These are phyloP conservation scores for Tylochromis polylepis DNA, from an alignment of 2,113 vertebrate species.

Conservation along the genomic window DNA sequence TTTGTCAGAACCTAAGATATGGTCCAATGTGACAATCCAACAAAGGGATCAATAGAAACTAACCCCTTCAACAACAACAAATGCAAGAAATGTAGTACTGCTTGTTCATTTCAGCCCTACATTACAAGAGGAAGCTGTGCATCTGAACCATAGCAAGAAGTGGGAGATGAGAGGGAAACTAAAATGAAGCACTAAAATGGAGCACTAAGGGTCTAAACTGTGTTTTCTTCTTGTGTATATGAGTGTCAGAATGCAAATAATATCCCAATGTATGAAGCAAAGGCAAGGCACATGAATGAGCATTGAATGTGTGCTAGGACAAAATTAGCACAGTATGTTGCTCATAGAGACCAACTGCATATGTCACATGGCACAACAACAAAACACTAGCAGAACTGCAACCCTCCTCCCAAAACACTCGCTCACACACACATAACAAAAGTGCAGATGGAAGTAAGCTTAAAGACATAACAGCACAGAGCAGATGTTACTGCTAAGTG, in stretches of 20 bases:
- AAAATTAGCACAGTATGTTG: not conserved
- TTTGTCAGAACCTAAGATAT: not conserved
- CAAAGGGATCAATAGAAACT: not conserved
- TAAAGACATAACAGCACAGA: not conserved
- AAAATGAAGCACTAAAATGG: not conserved
- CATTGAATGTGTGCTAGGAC: not conserved
- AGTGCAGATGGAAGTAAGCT: not conserved
- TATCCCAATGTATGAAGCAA: not conserved
- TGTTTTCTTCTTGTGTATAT: not conserved
- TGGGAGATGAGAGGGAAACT: not conserved
- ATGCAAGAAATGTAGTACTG: not conserved
- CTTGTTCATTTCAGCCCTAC: not conserved
- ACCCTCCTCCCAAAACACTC: not conserved
- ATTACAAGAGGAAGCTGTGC: not conserved
- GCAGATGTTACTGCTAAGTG: conserved; percentile 7
- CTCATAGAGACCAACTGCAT: not conserved
- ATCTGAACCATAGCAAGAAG: not conserved
- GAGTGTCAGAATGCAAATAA: not conserved
- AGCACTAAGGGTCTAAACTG: not conserved
- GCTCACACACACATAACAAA: not conserved
- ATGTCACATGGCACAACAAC: not conserved
- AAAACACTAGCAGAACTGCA: not conserved
- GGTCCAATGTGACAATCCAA: not conserved
- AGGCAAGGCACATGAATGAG: not conserved
- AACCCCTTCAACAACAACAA: not conserved